A percentile compares a stretch with the other conserved stretches of the same genome.
These are phyloP conservation scores for Chrysopilus asiliformis DNA, from an alignment of 2,888 invertebrate species.

Conservation along the genomic window DNA sequence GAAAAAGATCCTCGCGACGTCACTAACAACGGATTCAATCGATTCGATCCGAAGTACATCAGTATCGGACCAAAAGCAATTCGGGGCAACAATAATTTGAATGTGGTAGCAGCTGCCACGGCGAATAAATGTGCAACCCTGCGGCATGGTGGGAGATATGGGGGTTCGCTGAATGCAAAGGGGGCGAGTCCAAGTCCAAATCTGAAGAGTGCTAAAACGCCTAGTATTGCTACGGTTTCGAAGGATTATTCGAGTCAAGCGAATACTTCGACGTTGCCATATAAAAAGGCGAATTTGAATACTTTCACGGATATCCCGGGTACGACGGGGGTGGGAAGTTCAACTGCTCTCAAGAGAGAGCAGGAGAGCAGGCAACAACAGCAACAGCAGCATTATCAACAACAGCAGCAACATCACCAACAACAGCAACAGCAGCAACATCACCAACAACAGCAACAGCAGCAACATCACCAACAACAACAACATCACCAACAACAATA, in stretches of 20 bases:
- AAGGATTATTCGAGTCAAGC: constrained; percentile 34
- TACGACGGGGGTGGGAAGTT: constrained; percentile 34
- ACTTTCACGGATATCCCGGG: constrained; percentile 34
- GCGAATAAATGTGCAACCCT: constrained; percentile 35
- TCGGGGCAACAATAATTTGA: constrained; percentile 30
- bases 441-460: constrained; percentile 14
- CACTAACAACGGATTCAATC: constrained; percentile 35
- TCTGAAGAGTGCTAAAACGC: constrained; percentile 35
- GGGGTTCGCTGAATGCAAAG: constrained; percentile 25
- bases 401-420: constrained; percentile 18
- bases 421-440: constrained; percentile 20
- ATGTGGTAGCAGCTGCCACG: constrained; percentile 25
- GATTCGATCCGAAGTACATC: constrained; percentile 37
- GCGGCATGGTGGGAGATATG: constrained; percentile 35
- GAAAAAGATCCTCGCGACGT: constrained; percentile 35
- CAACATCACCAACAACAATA: constrained; percentile 18
- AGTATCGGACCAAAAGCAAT: constrained; percentile 36
- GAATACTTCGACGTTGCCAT: constrained; percentile 28
- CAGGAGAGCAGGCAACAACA: constrained; percentile 9
- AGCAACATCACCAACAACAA: constrained; percentile 17
- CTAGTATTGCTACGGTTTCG: constrained; percentile 36
- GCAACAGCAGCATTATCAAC: constrained; percentile 15
- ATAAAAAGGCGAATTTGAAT: constrained; percentile 25
- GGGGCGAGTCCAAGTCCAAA: constrained; percentile 34
- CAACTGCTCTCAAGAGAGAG: constrained; percentile 25